Percentiles rank a stretch among this genome's conserved stretches.
phyloP scores from a whole-genome alignment of 1,140 invertebrate genomes.

The Anagrus nilaparvatae region DNA sequence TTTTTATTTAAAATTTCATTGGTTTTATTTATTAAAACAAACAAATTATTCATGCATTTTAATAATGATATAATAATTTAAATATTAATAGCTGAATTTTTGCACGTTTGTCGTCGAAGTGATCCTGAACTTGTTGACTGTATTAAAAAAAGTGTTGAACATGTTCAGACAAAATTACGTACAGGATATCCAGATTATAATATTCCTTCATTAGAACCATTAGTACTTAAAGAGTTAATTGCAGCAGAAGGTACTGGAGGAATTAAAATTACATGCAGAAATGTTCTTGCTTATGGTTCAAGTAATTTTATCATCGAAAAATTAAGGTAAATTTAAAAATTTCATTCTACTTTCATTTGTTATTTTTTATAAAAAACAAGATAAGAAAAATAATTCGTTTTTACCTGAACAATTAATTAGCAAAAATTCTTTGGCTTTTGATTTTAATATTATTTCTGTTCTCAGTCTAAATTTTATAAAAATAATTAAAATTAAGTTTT shows the following conservation, averaged over 20 bases:
- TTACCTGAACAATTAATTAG: too few relatives aligned
- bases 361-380: too few relatives aligned
- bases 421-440: too few relatives aligned
- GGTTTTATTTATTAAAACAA: conserved; percentile 1
- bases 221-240: conserved; percentile 49
- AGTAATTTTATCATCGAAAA: conserved; percentile 48
- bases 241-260: conserved; percentile 43
- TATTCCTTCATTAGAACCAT: conserved; percentile 50
- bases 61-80: conserved; percentile 9
- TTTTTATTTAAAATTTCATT: too few relatives aligned
- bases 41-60: background rate
- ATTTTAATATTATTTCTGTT: too few relatives aligned
- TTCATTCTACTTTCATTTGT: too few relatives aligned
- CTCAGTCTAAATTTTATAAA: too few relatives aligned
- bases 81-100: conserved; percentile 45
- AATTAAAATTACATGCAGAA: conserved; percentile 43
- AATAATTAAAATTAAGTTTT: too few relatives aligned
- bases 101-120: conserved; percentile 47
- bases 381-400: too few relatives aligned
- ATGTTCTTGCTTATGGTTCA: conserved; percentile 49
- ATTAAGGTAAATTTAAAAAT: conserved; percentile 45
- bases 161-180: conserved; percentile 34
- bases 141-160: conserved; percentile 41
- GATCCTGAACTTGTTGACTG: conserved; percentile 48
- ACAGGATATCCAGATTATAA: conserved; percentile 46